These are phyloP conservation scores for Incurvaria masculella DNA, from an alignment of 2,888 invertebrate species.

Conservation along the genomic window DNA sequence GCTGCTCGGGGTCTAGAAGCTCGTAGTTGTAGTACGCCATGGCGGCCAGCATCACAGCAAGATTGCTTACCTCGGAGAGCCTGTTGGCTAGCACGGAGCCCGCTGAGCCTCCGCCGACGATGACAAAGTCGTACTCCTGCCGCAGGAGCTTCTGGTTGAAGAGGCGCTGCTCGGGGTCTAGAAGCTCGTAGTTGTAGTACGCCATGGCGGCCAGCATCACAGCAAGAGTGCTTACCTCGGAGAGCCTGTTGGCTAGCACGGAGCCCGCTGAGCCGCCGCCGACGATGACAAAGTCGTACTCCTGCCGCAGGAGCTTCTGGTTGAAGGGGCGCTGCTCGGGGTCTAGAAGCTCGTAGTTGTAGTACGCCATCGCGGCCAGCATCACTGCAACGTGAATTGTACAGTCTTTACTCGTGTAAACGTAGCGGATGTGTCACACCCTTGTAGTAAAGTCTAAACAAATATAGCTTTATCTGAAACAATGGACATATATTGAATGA, in stretches of 20 bases:
- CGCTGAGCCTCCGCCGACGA: conserved; percentile 82
- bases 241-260: conserved; percentile 76
- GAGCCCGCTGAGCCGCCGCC: conserved; percentile 85
- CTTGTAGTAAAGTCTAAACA: too few relatives aligned
- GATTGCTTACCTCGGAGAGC: conserved; percentile 73
- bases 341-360: conserved; percentile 81
- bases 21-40: conserved; percentile 84
- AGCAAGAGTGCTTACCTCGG: conserved; percentile 76
- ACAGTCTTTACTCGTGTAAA: too few relatives aligned
- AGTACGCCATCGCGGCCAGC: conserved; percentile 74
- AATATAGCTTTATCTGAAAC: too few relatives aligned
- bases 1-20: conserved; percentile 78
- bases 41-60: conserved; percentile 69
- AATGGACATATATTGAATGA: too few relatives aligned
- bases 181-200: conserved; percentile 80
- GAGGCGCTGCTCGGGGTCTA: conserved; percentile 81
- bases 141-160: conserved; percentile 64
- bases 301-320: conserved; percentile 59
- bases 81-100: conserved; percentile 82
- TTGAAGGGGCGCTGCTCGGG: conserved; percentile 79
- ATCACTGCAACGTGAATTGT: conserved; percentile 67
- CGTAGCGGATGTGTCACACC: too few relatives aligned
- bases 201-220: conserved; percentile 72
- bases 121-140: conserved; percentile 76
- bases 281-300: conserved; percentile 80